Percentiles rank a stretch among this genome's conserved stretches.
Evolutionary conservation across 2,888 invertebrate species (phyloP).

Genomic region (Melanargia galathea): DNA sequence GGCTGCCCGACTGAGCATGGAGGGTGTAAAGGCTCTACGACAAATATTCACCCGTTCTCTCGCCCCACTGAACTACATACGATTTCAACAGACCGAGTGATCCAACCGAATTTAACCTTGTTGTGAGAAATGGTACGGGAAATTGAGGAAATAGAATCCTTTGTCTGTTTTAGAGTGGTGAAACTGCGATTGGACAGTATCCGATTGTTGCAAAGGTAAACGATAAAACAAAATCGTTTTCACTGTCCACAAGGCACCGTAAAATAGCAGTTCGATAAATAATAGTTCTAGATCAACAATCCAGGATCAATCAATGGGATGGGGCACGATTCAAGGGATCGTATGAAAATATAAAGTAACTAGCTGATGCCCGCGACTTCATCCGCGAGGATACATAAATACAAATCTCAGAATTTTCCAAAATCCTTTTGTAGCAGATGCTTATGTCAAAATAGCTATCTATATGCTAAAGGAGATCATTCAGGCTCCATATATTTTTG

Average conservation of each 20-base stretch:
- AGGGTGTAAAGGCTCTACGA: constrained; percentile 11
- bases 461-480: no score
- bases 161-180: constrained; percentile 22
- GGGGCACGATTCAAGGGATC: no score
- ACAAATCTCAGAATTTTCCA: no score
- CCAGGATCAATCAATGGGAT: no score
- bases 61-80: constrained; percentile 22
- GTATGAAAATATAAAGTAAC: no score
- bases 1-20: background rate
- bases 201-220: constrained; percentile 15
- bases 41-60: constrained; percentile 19
- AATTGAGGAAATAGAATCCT: constrained; percentile 26
- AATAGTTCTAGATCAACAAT: no score
- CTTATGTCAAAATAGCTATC: no score
- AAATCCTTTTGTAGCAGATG: no score
- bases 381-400: no score
- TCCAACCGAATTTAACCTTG: constrained; percentile 23
- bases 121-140: constrained; percentile 25
- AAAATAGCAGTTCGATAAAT: background rate
- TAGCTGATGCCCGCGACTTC: no score
- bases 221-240: constrained; percentile 2
- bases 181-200: constrained; percentile 19
- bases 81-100: constrained; percentile 20
- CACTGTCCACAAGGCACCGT: background rate
- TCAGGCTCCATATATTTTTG: no score